A percentile compares a stretch with the other conserved stretches of the same genome.
These are phyloP conservation scores for Epizoanthus stellaris DNA, from an alignment of 92 coral and sea anemone species.

Conservation along the genomic window DNA sequence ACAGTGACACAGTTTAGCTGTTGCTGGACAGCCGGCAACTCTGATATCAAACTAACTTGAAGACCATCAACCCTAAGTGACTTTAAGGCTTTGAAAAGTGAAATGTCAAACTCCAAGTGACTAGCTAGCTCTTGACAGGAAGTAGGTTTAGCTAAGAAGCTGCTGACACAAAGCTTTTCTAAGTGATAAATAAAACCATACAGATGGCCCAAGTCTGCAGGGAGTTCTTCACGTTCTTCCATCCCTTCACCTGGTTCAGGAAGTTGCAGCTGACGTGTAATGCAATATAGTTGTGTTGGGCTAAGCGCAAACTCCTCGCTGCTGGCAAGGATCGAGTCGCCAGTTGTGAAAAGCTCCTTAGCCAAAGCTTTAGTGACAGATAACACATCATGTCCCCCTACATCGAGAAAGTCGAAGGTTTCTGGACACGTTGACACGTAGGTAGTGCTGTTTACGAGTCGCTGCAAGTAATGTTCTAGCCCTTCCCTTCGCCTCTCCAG, in stretches of 20 bases:
- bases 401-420: conserved; percentile 87
- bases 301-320: conserved; percentile 78
- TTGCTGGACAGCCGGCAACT: conserved; percentile 73
- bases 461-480: conserved; percentile 92
- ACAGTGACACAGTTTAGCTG: conserved; percentile 81
- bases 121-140: conserved; percentile 78
- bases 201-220: conserved; percentile 82
- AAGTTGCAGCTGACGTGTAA: conserved; percentile 90
- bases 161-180: conserved; percentile 72
- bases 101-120: conserved; percentile 93
- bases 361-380: conserved; percentile 88
- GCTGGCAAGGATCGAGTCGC: conserved; percentile 68
- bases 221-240: conserved; percentile 61
- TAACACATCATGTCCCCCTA: conserved; percentile 88
- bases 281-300: conserved; percentile 91
- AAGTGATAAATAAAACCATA: conserved; percentile 88
- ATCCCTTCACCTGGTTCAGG: conserved; percentile 74
- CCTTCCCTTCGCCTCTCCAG: conserved; percentile 90
- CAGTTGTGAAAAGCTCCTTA: conserved; percentile 68
- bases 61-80: conserved; percentile 81
- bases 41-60: conserved; percentile 77
- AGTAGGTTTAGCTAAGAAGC: conserved; percentile 46
- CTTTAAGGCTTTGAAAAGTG: conserved; percentile 85
- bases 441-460: conserved; percentile 91
- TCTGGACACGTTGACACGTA: conserved; percentile 92